These are phyloP conservation scores for Danaus plexippus DNA, from an alignment of 1,140 invertebrate genomes.

Conservation along the genomic window DNA sequence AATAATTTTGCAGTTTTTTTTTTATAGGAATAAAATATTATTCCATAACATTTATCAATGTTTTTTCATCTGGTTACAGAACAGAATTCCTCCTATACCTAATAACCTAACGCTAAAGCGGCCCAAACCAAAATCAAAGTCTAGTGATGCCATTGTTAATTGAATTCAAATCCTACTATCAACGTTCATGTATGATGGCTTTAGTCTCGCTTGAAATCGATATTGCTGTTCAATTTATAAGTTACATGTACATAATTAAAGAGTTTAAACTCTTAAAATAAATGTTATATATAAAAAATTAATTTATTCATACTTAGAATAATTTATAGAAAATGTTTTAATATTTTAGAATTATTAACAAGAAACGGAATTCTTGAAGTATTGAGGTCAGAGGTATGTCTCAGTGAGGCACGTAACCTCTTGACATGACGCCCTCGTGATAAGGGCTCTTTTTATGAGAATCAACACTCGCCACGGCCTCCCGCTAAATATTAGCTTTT, in stretches of 20 bases:
- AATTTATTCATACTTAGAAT: background rate
- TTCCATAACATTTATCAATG: no score
- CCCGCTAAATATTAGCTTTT: slow-evolving; percentile 22
- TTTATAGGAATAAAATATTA: no score
- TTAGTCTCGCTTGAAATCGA: slow-evolving; percentile 16
- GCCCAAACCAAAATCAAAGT: slow-evolving; percentile 3
- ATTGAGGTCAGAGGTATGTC: slow-evolving; percentile 26
- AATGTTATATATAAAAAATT: no score
- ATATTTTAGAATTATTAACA: slow-evolving; percentile 15
- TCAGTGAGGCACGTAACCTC: slow-evolving; percentile 24
- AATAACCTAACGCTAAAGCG: no score
- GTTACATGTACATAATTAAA: slow-evolving; percentile 1
- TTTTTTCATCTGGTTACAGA: no score
- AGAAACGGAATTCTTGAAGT: slow-evolving; percentile 16
- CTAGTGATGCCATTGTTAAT: slow-evolving; percentile 16
- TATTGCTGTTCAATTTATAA: slow-evolving; percentile 5
- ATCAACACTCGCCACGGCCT: slow-evolving; percentile 23
- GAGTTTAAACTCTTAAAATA: background rate
- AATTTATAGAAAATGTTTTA: slow-evolving; percentile 3
- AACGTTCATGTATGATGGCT: slow-evolving; percentile 17
- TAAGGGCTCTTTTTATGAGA: slow-evolving; percentile 22
- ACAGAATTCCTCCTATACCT: no score
- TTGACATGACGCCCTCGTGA: slow-evolving; percentile 33
- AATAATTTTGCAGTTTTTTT: no score
- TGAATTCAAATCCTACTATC: slow-evolving; percentile 15